These are phyloP conservation scores for Polypedilum vanderplanki DNA, from an alignment of 1,140 invertebrate genomes.

Conservation along the genomic window DNA sequence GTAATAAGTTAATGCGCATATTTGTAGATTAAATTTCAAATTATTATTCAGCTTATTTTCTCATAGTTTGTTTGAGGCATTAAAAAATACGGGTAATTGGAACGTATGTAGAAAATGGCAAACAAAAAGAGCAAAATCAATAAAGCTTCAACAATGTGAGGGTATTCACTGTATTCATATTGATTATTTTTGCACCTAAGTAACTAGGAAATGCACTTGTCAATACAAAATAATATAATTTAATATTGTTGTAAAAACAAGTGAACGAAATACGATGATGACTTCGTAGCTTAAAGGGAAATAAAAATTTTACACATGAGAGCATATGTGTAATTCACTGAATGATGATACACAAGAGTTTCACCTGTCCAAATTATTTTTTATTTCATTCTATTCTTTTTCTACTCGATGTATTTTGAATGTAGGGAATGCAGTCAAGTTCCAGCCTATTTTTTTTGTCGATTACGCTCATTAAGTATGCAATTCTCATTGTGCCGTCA, in stretches of 20 bases:
- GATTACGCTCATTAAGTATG: not conserved
- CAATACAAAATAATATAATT: not conserved
- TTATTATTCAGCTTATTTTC: not conserved
- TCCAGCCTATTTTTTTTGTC: not conserved
- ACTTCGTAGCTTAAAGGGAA: too few species aligned
- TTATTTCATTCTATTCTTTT: not conserved
- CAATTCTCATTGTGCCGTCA: not conserved
- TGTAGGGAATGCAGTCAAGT: not conserved
- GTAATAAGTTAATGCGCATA: not conserved
- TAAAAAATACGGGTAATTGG: constrained; percentile 15
- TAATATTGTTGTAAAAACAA: too few species aligned
- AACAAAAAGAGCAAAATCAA: not conserved
- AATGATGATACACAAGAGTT: constrained; percentile 2
- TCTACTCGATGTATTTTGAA: not conserved
- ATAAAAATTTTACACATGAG: not conserved
- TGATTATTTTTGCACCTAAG: not conserved
- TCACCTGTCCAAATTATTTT: constrained; percentile 13
- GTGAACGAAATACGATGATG: too few species aligned
- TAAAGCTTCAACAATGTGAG: not conserved
- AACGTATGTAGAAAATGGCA: not conserved
- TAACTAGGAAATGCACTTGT: constrained; percentile 10
- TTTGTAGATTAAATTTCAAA: not conserved
- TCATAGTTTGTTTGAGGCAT: not conserved
- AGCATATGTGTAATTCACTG: constrained; percentile 7
- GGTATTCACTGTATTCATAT: not conserved